These are phyloP conservation scores for Erythrocercus mccallii DNA, from an alignment of 2,113 vertebrate genomes.

Conservation along the genomic window DNA sequence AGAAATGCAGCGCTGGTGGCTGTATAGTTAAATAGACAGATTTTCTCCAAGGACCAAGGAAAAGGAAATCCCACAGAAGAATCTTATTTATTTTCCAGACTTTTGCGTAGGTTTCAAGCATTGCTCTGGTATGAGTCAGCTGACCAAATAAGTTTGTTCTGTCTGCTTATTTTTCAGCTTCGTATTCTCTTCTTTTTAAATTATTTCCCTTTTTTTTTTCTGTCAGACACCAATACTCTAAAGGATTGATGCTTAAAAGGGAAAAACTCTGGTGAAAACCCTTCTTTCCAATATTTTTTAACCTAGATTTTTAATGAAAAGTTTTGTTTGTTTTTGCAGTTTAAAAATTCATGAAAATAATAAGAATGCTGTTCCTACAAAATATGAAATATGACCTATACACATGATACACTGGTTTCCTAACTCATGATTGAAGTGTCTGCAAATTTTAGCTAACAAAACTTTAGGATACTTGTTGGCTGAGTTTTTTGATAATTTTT, in stretches of 20 bases:
- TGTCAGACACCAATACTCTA: neutral
- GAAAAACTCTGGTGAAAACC: neutral
- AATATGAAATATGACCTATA: neutral
- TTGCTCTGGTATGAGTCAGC: neutral
- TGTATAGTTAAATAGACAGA: neutral
- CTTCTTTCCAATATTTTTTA: neutral
- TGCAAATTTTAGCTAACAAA: neutral
- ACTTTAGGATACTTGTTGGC: neutral
- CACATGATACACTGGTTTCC: neutral
- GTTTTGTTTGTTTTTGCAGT: neutral
- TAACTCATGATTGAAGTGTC: neutral
- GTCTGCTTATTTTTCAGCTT: neutral
- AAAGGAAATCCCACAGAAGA: slow-evolving; percentile 25
- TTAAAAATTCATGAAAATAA: neutral
- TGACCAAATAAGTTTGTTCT: neutral
- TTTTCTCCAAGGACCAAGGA: neutral
- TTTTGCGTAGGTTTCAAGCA: neutral
- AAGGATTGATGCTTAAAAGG: neutral
- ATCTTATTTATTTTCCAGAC: slow-evolving; percentile 27
- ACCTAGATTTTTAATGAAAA: neutral
- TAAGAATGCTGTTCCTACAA: neutral
- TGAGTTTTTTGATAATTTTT: neutral
- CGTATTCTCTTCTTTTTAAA: neutral
- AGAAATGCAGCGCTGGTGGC: neutral
- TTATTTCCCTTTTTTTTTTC: neutral